A percentile compares a stretch with the other conserved stretches of the same genome.
Evolutionary conservation across 2,888 invertebrate species (phyloP).

Genomic region (Iselma pallidipennis): DNA sequence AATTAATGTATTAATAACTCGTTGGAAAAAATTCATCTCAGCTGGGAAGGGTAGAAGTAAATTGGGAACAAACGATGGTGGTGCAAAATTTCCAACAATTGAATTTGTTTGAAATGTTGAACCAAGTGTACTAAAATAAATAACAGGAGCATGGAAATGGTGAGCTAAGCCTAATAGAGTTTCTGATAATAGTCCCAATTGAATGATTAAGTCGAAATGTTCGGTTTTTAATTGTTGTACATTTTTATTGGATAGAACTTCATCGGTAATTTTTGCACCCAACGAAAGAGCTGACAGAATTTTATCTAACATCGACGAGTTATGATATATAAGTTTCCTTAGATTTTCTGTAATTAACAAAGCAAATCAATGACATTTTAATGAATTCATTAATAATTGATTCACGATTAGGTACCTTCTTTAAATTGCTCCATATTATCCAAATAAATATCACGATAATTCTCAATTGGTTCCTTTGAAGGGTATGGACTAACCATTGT

Average conservation of each 20-base stretch:
- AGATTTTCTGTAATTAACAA: no score
- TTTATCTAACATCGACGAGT: no score
- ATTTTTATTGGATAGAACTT: constrained; percentile 44
- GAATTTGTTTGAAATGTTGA: constrained; percentile 18
- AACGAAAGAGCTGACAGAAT: no score
- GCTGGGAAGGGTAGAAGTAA: constrained; percentile 34
- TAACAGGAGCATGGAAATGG: constrained; percentile 42
- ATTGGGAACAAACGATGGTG: constrained; percentile 47
- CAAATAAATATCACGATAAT: constrained; percentile 36
- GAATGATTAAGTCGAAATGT: no score
- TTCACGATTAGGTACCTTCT: no score
- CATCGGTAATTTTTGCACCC: constrained; percentile 28
- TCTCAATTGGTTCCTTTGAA: constrained; percentile 26
- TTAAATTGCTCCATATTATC: constrained; percentile 26
- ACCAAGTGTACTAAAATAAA: constrained; percentile 37
- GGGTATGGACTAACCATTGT: constrained; percentile 55
- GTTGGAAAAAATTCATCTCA: constrained; percentile 39
- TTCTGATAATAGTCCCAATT: constrained; percentile 44
- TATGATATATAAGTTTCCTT: no score
- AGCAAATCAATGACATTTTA: no score
- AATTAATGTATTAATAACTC: constrained; percentile 13
- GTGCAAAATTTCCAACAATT: constrained; percentile 44
- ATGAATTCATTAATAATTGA: constrained; percentile 20
- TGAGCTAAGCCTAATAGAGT: constrained; percentile 43
- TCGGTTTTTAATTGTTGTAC: no score